phyloP scores from a whole-genome alignment of 2,797 vertebrate species.

The Nothura maculosa region DNA sequence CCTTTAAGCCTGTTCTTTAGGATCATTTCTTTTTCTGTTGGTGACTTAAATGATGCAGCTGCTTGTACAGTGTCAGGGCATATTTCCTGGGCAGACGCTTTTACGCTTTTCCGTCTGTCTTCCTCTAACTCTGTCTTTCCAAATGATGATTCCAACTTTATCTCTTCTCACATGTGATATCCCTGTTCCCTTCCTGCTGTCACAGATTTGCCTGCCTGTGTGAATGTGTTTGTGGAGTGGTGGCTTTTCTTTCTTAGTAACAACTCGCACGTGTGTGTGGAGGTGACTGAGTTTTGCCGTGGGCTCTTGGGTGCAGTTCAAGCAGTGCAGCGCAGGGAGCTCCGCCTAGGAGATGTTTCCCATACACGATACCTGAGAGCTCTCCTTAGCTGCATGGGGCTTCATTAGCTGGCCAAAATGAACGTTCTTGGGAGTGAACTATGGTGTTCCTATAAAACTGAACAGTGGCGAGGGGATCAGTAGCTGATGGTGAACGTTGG shows the following conservation, averaged over 20 bases:
- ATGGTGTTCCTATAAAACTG: background rate
- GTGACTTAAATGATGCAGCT: background rate
- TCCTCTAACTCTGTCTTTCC: background rate
- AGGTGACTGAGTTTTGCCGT: background rate
- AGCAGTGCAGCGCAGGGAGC: background rate
- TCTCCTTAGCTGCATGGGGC: background rate
- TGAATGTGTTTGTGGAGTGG: background rate
- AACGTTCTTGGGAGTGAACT: accelerated
- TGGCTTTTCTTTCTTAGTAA: background rate
- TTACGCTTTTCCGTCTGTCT: background rate
- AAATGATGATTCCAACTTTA: background rate
- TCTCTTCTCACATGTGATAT: background rate
- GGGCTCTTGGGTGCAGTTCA: background rate
- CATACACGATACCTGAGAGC: accelerated
- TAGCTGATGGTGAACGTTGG: background rate
- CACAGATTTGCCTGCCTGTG: background rate
- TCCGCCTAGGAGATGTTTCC: background rate
- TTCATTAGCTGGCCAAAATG: background rate
- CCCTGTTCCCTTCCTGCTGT: background rate
- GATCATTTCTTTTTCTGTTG: background rate
- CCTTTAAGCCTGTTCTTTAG: background rate
- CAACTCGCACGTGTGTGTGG: background rate
- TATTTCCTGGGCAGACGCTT: too few relatives aligned
- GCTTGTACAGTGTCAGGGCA: background rate
- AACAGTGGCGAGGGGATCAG: background rate